phyloP scores from a whole-genome alignment of 2,113 vertebrate genomes.

The Odontesthes bonariensis region DNA sequence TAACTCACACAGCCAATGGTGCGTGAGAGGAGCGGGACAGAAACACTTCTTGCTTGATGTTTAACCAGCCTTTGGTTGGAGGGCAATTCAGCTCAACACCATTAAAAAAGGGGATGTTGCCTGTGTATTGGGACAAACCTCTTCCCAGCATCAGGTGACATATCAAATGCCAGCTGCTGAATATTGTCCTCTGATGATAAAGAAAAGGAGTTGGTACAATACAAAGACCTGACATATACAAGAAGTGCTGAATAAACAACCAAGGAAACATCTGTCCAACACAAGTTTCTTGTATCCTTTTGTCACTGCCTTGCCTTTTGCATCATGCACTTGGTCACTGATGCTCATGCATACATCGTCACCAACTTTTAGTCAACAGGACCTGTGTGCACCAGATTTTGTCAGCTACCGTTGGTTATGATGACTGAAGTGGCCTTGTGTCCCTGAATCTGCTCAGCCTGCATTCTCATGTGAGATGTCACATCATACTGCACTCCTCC shows the following conservation, averaged over 20 bases:
- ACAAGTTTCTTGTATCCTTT: constrained; percentile 14
- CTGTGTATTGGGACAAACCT: constrained; percentile 47
- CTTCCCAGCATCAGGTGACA: constrained; percentile 5
- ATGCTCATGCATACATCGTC: constrained; percentile 32
- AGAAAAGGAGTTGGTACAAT: constrained; percentile 15
- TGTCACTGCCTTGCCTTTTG: constrained; percentile 20
- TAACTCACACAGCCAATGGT: constrained; percentile 69
- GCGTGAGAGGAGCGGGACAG: constrained; percentile 62
- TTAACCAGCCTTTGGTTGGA: constrained; percentile 70
- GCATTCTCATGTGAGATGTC: constrained; percentile 96
- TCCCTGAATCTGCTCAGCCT: constrained; percentile 93
- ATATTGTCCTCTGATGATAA: constrained; percentile 36
- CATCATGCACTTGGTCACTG: constrained; percentile 43
- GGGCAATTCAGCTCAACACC: constrained; percentile 39
- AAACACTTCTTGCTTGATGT: constrained; percentile 69
- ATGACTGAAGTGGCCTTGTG: constrained; percentile 99
- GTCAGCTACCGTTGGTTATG: constrained; percentile 99
- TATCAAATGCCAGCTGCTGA: constrained; percentile 24
- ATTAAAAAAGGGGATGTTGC: constrained; percentile 56
- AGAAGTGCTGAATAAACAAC: constrained; percentile 40
- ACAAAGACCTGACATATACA: constrained; percentile 43
- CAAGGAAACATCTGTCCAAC: constrained; percentile 17
- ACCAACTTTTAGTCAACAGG: constrained; percentile 39
- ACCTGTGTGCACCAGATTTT: constrained; percentile 39
- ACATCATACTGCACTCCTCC: constrained; percentile 91